Evolutionary conservation across 2,888 invertebrate genomes (phyloP).

Genomic region (Phortica magna): DNA sequence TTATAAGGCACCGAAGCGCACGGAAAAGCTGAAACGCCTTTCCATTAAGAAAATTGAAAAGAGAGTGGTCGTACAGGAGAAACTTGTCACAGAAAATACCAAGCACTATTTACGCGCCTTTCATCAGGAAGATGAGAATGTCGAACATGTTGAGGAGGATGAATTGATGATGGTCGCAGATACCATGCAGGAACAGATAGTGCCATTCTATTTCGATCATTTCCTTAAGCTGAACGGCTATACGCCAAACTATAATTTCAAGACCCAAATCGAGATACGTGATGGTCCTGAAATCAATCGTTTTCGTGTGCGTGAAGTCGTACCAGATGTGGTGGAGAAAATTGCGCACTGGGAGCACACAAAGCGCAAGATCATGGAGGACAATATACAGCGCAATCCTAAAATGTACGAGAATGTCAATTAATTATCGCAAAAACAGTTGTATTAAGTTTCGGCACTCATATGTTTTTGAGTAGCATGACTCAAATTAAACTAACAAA

Average conservation of each 20-base stretch:
- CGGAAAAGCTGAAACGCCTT: conserved; percentile 65
- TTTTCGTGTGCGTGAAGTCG: conserved; percentile 53
- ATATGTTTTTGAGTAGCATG: neutral
- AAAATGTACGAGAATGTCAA: conserved; percentile 74
- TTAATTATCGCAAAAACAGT: conserved; percentile 41
- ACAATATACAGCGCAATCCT: conserved; percentile 72
- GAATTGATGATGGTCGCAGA: conserved; percentile 65
- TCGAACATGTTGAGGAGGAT: conserved; percentile 53
- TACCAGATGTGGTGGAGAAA: conserved; percentile 63
- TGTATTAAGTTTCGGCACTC: neutral
- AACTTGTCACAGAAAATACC: conserved; percentile 66
- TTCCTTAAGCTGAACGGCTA: conserved; percentile 75
- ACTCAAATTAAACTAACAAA: neutral
- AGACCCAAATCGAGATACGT: conserved; percentile 72
- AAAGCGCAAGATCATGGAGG: conserved; percentile 73
- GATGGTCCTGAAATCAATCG: conserved; percentile 73
- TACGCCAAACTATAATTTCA: conserved; percentile 75
- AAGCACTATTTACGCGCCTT: conserved; percentile 74
- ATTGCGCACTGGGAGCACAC: conserved; percentile 66
- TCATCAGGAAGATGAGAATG: conserved; percentile 63
- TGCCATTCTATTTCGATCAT: conserved; percentile 77
- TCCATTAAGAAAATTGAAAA: conserved; percentile 58
- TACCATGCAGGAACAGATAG: conserved; percentile 71
- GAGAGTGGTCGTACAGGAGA: conserved; percentile 41
- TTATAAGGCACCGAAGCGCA: conserved; percentile 61